Percentiles rank a stretch among this genome's conserved stretches.
These are phyloP conservation scores for Hippocampus guttulatus DNA, from an alignment of 2,113 vertebrate species.

Conservation along the genomic window DNA sequence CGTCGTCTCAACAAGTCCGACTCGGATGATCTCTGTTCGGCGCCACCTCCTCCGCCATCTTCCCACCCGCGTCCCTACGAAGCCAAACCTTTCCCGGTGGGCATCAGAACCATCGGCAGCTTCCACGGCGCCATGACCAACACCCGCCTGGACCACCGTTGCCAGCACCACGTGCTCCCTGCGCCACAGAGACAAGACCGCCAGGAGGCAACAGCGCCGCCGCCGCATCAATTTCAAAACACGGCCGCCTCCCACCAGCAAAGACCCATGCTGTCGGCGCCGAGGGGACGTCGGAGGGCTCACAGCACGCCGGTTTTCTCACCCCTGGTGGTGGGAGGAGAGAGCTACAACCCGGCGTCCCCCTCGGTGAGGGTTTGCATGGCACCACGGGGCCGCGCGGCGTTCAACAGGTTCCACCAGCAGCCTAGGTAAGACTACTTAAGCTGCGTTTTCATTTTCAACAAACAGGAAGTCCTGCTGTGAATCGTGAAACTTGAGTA, in stretches of 20 bases:
- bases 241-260: constrained; percentile 52
- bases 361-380: constrained; percentile 53
- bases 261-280: constrained; percentile 31
- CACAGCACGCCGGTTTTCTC: constrained; percentile 63
- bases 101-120: constrained; percentile 56
- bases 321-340: constrained; percentile 64
- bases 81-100: constrained; percentile 56
- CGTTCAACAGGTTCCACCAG: constrained; percentile 56
- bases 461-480: too few relatives aligned
- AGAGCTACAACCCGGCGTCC: constrained; percentile 67
- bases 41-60: constrained; percentile 18
- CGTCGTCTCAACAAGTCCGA: constrained; percentile 73
- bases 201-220: neutral
- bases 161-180: constrained; percentile 33
- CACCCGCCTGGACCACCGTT: constrained; percentile 41
- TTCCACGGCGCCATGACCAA: constrained; percentile 63
- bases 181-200: constrained; percentile 17
- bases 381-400: constrained; percentile 44
- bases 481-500: too few relatives aligned
- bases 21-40: constrained; percentile 57
- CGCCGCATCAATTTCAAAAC: constrained; percentile 33
- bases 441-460: neutral
- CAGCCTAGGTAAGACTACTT: constrained; percentile 40
- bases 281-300: constrained; percentile 58
- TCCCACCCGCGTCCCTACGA: constrained; percentile 46